phyloP scores from a whole-genome alignment of 2,113 vertebrate species.

The Phyllostomus discolor region DNA sequence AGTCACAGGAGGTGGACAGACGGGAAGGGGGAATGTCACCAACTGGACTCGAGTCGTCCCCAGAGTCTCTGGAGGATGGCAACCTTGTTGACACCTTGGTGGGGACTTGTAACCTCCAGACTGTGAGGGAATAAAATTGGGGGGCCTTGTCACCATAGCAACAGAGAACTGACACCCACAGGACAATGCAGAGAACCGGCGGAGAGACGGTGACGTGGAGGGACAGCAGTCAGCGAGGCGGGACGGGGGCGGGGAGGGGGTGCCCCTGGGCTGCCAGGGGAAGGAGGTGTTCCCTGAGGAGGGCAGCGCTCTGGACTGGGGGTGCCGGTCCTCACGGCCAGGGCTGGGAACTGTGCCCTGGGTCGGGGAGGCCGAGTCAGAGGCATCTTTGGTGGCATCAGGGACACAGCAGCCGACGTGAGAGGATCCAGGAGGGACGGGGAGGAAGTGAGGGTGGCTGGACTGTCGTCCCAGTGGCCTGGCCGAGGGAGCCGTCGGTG shows the following conservation, averaged over 20 bases:
- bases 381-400: rapidly evolving
- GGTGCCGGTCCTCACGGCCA: background rate
- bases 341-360: background rate
- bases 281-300: rapidly evolving
- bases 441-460: background rate
- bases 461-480: background rate
- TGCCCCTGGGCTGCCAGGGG: rapidly evolving
- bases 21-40: background rate
- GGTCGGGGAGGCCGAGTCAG: background rate
- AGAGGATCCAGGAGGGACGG: background rate
- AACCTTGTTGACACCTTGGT: background rate
- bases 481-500: background rate
- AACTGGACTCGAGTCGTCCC: too few species aligned
- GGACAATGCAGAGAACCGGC: background rate
- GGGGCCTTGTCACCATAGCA: background rate
- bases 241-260: too few species aligned
- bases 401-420: background rate
- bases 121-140: too few species aligned
- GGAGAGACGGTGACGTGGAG: background rate
- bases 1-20: too few species aligned
- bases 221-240: too few species aligned
- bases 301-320: rapidly evolving
- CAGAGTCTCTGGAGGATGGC: background rate
- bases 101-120: background rate
- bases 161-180: background rate